Evolutionary conservation across 2,888 invertebrate species (phyloP).

Genomic region (Megalurothrips usitatus): DNA sequence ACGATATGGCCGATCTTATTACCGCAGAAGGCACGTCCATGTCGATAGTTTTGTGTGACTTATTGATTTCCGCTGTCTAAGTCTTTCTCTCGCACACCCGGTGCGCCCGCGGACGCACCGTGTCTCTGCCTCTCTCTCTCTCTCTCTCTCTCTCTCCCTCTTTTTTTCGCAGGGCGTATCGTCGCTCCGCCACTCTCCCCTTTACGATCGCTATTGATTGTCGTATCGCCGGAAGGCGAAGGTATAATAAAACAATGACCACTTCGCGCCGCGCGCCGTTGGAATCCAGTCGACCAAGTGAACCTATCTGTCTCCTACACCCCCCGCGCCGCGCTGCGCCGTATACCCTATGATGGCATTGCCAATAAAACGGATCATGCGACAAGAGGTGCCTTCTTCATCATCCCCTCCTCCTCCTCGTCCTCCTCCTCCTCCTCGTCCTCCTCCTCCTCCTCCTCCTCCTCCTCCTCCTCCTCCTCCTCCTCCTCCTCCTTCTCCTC

Average conservation of each 20-base stretch:
- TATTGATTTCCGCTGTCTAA: too few relatives aligned
- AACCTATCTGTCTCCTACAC: background rate
- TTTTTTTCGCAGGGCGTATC: too few relatives aligned
- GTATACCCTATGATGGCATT: background rate
- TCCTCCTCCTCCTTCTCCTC: too few relatives aligned
- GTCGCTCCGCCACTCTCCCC: background rate
- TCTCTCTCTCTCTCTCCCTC: too few relatives aligned
- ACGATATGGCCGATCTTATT: too few relatives aligned
- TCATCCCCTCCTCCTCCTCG: background rate
- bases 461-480: background rate
- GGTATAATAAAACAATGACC: conserved; percentile 26
- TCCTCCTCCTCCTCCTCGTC: background rate
- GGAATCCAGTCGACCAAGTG: background rate
- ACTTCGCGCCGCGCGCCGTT: background rate
- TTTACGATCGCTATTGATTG: conserved; percentile 15
- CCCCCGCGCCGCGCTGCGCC: background rate
- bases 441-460: background rate
- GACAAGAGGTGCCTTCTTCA: background rate
- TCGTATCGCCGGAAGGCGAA: conserved; percentile 10
- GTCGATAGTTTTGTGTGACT: too few relatives aligned
- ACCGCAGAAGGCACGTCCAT: too few relatives aligned
- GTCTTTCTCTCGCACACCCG: too few relatives aligned
- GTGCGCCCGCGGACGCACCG: too few relatives aligned
- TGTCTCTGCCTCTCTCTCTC: too few relatives aligned
- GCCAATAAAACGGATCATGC: background rate